These are phyloP conservation scores for Polyergus mexicanus DNA, from an alignment of 1,140 invertebrate species.

Conservation along the genomic window DNA sequence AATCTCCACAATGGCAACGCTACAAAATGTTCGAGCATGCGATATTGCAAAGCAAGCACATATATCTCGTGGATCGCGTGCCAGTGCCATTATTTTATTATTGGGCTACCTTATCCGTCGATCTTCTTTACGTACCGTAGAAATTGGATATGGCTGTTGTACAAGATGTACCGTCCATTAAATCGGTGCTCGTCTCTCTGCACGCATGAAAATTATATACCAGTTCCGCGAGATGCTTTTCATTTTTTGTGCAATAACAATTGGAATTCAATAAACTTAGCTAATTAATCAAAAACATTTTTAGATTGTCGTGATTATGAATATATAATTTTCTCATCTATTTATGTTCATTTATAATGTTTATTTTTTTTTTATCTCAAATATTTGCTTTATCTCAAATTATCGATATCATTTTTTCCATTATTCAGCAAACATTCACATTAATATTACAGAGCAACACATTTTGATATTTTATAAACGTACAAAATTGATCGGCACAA, in stretches of 20 bases:
- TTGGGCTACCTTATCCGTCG: slow-evolving; percentile 65
- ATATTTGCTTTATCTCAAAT: slow-evolving; percentile 1
- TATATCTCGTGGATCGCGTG: slow-evolving; percentile 61
- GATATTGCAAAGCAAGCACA: slow-evolving; percentile 27
- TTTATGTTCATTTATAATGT: not conserved
- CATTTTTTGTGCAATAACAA: slow-evolving; percentile 32
- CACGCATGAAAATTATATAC: slow-evolving; percentile 34
- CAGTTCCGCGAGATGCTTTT: not conserved
- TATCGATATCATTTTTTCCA: not conserved
- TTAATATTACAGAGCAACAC: slow-evolving; percentile 10
- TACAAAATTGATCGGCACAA: not conserved
- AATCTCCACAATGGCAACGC: slow-evolving; percentile 41
- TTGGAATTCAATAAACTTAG: slow-evolving; percentile 47
- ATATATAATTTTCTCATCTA: not conserved
- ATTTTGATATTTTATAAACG: slow-evolving; percentile 16
- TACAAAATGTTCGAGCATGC: slow-evolving; percentile 54
- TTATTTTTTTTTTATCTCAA: slow-evolving; percentile 1
- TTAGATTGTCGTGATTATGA: not conserved
- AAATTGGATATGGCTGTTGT: slow-evolving; percentile 68
- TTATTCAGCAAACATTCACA: not conserved
- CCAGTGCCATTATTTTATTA: slow-evolving; percentile 70
- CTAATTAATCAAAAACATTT: slow-evolving; percentile 38
- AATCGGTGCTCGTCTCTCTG: slow-evolving; percentile 17
- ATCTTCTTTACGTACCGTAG: slow-evolving; percentile 68
- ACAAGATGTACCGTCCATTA: slow-evolving; percentile 53